Base-by-base conservation (phyloP, 2,888 invertebrate species). In the Cheilosia soror region DNA sequence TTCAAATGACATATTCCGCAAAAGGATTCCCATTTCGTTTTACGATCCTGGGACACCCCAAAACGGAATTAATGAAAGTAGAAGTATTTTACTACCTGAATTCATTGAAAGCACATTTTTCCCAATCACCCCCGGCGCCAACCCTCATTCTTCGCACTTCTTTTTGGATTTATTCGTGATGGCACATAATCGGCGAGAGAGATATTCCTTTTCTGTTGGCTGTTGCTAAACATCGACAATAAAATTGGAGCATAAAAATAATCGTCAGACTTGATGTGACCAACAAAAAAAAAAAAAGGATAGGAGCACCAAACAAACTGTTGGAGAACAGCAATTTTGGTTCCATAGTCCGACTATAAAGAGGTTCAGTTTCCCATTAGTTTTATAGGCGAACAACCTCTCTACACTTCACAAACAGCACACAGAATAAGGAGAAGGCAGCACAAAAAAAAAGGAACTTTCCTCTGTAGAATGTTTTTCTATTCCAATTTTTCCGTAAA, bases 221-320 rank as follows among this genome's bases (percentile, higher is more conserved):
- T 68, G 27, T 57, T 78, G 62, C 83, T 83, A 78, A 83, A 83
- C 83, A 83, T 79, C 73, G 51, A 51, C 78, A 78, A 73, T 83
- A 83, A 83, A 83, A 83, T 44, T 62, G 49, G 79, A 57, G 68
- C 79, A 83, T 78, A 83, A 78, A 83, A 83, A 83, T 79, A 83
- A 78, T 83, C 83, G 73, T 79, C 72, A 68, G 68, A 73, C 72
- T 78, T 78, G 72, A 83, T 83, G 83, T 79, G 83, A 79, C 83
- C 78, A 33, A 73, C 11, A 29, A 33, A n/a, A 47, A 63, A 13
- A 15, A 37, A 37, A 47, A 44, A 55, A 15, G 11, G 40, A 37
- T 29, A 33, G 7, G 33, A 25, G 29, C 42, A 25, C 20, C 66
- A 63, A 66, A 51, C 49, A 63, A 65, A 42, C 69, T 51, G 27